Evolutionary conservation across 2,888 invertebrate species (phyloP), one percentile per base, ranked within the genome.

Genomic region (Lasioglossum morio): DNA sequence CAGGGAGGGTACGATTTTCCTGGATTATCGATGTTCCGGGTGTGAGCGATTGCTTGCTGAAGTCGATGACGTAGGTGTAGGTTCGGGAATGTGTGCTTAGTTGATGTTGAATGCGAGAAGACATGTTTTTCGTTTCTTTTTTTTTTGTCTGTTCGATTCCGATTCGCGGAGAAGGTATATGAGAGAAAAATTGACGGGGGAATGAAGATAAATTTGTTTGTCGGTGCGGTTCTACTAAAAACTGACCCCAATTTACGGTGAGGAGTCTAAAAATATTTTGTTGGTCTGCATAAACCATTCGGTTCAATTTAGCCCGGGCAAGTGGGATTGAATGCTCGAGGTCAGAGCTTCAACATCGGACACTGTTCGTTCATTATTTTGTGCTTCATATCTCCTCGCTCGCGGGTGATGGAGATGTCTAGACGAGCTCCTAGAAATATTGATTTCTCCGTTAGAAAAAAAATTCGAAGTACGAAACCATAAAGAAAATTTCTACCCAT

Each of bases 251-350:
- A 34, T 66, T 14, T 27, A 27, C 60, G 27, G 60, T 27, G 60
- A 27, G 60, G 4, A 4, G 27, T 5, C 30, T 34, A 34, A 34
- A 66, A 34, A 66, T 66, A 66, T 34, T 34, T 66, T 66, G 66
- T 66, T 34, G 16, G 19, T 63, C 30, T 66, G 66, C 66, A 66
- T 66, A 66, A 66, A 66, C 66, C 34, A 66, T 66, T 7, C 30
- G 8, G 16, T 66, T 34, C 34, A 16, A 34, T 66, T 66, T 66
- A 34, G 30, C 66, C 66, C 19, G 30, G 30, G 7, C 66, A 16
- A 34, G 30, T 7, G 30, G 19, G 66, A 34, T 34, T 34, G 30
- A 66, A 34, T 7, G 30, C 8, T 66, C 8, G 16, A 30, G 66
- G 66, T 66, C 66, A 34, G 66, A 19, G 66, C 19, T 60, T 14